phyloP scores from a whole-genome alignment of 2,888 invertebrate species.

The Mystacides longicornis region DNA sequence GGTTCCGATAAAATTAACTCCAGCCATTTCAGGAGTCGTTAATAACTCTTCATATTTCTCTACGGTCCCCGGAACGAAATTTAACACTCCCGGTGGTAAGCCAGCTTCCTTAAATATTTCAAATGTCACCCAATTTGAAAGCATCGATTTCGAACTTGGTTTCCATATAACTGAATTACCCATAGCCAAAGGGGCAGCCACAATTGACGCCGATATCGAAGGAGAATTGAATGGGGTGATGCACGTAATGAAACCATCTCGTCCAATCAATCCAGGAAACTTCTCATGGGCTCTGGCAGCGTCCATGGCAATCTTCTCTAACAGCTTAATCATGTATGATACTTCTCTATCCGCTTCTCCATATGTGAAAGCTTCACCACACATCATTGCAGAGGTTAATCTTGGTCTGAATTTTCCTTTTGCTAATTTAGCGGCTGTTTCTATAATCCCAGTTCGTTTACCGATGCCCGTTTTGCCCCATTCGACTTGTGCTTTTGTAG shows the following conservation, averaged over 20 bases:
- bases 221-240: slow-evolving; percentile 99
- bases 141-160: slow-evolving; percentile 91
- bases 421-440: slow-evolving; percentile 84
- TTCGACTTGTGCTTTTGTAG: slow-evolving; percentile 66
- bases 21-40: slow-evolving; percentile 75
- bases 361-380: slow-evolving; percentile 66
- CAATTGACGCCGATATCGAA: slow-evolving; percentile 96
- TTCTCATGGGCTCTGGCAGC: slow-evolving; percentile 45
- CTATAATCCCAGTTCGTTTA: slow-evolving; percentile 72
- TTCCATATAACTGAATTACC: slow-evolving; percentile 98
- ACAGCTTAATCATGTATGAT: neutral
- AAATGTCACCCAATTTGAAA: slow-evolving; percentile 92
- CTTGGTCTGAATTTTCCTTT: slow-evolving; percentile 79
- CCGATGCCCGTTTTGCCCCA: slow-evolving; percentile 81
- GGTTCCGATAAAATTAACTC: slow-evolving; percentile 97
- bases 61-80: slow-evolving; percentile 94
- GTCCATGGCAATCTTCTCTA: neutral
- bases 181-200: slow-evolving; percentile 81
- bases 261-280: slow-evolving; percentile 65
- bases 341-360: neutral
- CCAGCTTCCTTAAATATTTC: slow-evolving; percentile 93
- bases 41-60: slow-evolving; percentile 88
- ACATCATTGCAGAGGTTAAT: slow-evolving; percentile 92
- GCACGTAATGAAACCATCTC: slow-evolving; percentile 94
- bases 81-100: slow-evolving; percentile 91